These are phyloP conservation scores for Acinonyx jubatus DNA, from an alignment of 2,113 vertebrate species.

Conservation along the genomic window DNA sequence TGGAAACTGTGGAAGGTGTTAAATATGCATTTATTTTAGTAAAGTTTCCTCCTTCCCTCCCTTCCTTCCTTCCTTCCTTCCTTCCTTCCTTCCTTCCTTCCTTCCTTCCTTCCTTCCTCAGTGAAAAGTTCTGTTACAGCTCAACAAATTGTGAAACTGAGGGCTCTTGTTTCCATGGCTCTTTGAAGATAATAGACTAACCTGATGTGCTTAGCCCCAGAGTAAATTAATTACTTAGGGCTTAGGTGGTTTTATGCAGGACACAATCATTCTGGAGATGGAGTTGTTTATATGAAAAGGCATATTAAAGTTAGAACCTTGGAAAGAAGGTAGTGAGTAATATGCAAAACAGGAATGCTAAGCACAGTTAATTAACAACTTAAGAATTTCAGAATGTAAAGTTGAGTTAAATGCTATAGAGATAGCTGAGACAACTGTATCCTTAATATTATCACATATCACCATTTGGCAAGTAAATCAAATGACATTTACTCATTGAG, in stretches of 20 bases:
- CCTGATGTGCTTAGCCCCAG: neutral
- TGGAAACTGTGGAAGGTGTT: neutral
- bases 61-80: neutral
- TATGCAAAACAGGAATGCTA: neutral
- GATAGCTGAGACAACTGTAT: neutral
- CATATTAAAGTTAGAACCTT: conserved; percentile 32
- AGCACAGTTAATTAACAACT: neutral
- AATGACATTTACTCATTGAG: neutral
- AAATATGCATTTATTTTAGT: conserved; percentile 33
- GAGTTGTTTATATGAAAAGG: conserved; percentile 38
- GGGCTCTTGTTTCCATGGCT: neutral
- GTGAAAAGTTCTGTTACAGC: neutral
- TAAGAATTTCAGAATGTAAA: neutral
- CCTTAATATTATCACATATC: neutral
- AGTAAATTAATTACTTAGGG: conserved; percentile 64
- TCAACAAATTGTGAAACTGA: conserved; percentile 39
- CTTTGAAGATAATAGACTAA: conserved; percentile 47
- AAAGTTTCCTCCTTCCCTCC: neutral
- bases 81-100: neutral
- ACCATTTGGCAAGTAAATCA: neutral
- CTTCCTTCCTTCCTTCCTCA: neutral
- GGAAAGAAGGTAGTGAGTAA: neutral
- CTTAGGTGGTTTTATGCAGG: conserved; percentile 33
- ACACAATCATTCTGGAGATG: conserved; percentile 11
- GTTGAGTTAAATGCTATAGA: conserved; percentile 19